Conservation (phyloP, 2,888 invertebrate species). For the Escarpia spicata region DNA sequence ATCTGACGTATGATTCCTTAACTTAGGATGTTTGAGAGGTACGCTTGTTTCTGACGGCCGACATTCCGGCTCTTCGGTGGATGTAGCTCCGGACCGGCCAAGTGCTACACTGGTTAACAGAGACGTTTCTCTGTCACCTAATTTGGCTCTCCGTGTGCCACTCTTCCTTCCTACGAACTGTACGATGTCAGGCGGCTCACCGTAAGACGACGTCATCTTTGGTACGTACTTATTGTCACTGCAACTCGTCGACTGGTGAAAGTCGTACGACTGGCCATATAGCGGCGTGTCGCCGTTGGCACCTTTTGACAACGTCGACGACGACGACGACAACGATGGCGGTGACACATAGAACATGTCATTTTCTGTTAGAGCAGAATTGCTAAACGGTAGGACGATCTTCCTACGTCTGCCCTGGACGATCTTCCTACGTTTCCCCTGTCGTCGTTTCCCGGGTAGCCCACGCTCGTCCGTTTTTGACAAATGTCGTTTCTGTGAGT, state of each 20-base stretch:
- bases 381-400: background rate
- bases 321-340: no score
- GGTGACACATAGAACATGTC: background rate
- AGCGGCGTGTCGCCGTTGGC: background rate
- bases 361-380: background rate
- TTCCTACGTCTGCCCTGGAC: background rate
- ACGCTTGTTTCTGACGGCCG: no score
- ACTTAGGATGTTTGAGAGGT: no score
- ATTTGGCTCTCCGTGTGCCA: background rate
- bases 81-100: background rate
- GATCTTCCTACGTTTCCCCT: background rate
- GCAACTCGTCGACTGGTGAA: background rate
- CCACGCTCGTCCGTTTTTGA: background rate
- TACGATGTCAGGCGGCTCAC: background rate
- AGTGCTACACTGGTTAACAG: background rate
- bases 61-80: no score
- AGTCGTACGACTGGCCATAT: background rate
- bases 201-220: background rate
- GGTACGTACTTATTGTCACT: background rate
- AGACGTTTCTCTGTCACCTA: background rate
- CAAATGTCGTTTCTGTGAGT: background rate
- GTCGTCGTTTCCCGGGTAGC: background rate
- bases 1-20: no score
- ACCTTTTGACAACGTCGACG: no score
- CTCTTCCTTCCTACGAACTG: background rate